These are phyloP conservation scores for Pitangus sulphuratus DNA, from an alignment of 2,797 vertebrate species.

Conservation along the genomic window DNA sequence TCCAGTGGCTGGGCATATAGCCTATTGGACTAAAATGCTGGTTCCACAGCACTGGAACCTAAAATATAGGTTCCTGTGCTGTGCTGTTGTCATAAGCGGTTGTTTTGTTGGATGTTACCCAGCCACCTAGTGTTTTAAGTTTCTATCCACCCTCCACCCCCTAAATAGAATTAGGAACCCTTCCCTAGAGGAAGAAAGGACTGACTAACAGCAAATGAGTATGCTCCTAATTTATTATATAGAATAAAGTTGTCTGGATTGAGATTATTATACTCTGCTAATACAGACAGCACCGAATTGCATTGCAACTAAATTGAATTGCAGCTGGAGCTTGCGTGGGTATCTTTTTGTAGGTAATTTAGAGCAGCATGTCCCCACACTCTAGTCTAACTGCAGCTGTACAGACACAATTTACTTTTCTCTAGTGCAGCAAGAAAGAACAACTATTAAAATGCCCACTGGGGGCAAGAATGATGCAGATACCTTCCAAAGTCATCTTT, in stretches of 20 bases:
- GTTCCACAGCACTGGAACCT: too few relatives aligned
- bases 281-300: background rate
- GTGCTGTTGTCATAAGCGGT: background rate
- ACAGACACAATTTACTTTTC: background rate
- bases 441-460: background rate
- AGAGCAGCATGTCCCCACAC: background rate
- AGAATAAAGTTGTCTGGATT: background rate
- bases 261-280: background rate
- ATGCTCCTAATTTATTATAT: background rate
- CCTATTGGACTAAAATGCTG: background rate
- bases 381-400: background rate
- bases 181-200: background rate
- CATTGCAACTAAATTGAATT: background rate
- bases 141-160: fast-evolving
- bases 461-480: background rate
- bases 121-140: background rate
- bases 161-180: background rate
- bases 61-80: fast-evolving
- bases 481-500: background rate
- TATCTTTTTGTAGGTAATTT: background rate
- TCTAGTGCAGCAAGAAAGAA: background rate
- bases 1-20: background rate
- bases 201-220: background rate
- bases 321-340: background rate
- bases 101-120: background rate